phyloP scores from a whole-genome alignment of 2,888 invertebrate genomes.

The Trilocha varians region DNA sequence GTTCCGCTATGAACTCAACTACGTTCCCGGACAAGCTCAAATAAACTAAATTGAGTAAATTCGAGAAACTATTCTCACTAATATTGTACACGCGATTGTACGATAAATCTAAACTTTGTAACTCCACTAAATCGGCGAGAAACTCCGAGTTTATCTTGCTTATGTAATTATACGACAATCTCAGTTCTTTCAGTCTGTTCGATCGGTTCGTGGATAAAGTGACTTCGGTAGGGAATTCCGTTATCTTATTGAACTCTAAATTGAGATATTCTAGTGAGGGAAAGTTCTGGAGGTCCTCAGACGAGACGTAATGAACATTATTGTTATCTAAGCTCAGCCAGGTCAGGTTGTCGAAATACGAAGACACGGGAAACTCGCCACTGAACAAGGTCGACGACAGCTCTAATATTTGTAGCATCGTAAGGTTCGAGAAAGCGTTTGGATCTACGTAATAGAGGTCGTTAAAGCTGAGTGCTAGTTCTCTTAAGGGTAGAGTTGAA shows the following conservation, averaged over 20 bases:
- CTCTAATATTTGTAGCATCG: slow-evolving; percentile 82
- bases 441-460: slow-evolving; percentile 82
- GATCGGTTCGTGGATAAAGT: slow-evolving; percentile 47
- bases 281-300: slow-evolving; percentile 78
- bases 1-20: slow-evolving; percentile 75
- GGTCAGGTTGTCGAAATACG: slow-evolving; percentile 76
- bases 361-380: slow-evolving; percentile 78
- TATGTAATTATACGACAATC: slow-evolving; percentile 85
- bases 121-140: slow-evolving; percentile 75
- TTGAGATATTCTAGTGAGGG: slow-evolving; percentile 83
- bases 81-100: slow-evolving; percentile 80
- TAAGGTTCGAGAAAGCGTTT: slow-evolving; percentile 77
- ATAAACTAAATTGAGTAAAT: slow-evolving; percentile 80
- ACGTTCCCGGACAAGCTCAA: slow-evolving; percentile 85
- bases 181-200: slow-evolving; percentile 80
- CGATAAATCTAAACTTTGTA: slow-evolving; percentile 81
- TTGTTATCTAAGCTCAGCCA: slow-evolving; percentile 90
- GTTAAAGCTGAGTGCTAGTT: slow-evolving; percentile 90
- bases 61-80: slow-evolving; percentile 76
- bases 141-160: slow-evolving; percentile 77
- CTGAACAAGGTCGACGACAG: slow-evolving; percentile 84
- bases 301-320: slow-evolving; percentile 74
- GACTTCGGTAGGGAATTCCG: slow-evolving; percentile 75
- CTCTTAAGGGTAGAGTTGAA: slow-evolving; percentile 80
- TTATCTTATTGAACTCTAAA: slow-evolving; percentile 85